Base-by-base conservation (phyloP, 2,888 invertebrate genomes). In the Adelphocoris suturalis region DNA sequence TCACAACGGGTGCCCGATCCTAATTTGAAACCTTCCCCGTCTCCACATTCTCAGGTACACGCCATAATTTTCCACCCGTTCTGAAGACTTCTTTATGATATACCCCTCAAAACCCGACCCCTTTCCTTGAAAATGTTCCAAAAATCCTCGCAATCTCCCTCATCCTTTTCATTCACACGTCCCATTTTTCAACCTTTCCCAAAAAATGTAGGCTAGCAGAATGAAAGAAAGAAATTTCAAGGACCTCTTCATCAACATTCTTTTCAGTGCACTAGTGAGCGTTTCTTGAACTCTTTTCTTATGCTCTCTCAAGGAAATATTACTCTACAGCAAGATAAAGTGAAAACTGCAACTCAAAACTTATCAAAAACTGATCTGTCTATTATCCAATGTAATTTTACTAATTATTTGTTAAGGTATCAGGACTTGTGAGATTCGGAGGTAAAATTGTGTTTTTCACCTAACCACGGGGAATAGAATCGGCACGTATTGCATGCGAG, bases 51-150 rank as follows among this genome's bases (percentile, higher is more conserved):
- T 57, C 57, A 57, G 57, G 57, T 75, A 75, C 75, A 28, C 12
- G 75, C n/a, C 75, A 75, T 75, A 75, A 80, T 47, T n/a, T 80
- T 16, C 80, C 13, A 11, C 46, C 47, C 80, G 47, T 80, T n/a
- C 37, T 80, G 27, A 13, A 52, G 52, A 52, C 52, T 52, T 52
- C 52, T 52, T 52, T 52, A 52, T 52, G 52, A 52, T 52, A 37
- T 14, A 4, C n/a, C 75, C 11, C 75, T 75, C 75, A 4, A 27
- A 13, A 4, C 28, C 19, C 5, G 4, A 23, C 19, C n/a, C 28
- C 7, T 37, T 37, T 37, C 37, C 37, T 37, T 52, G 52, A 52
- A 52, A 52, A 52, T 52, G 52, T 52, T 52, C 52, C 52, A 52
- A 52, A 52, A 52, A 52, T 52, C 52, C 52, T 16, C 52, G 4